Evolutionary conservation across 2,797 vertebrate genomes (phyloP).

Genomic region (Dendrocincla fuliginosa): DNA sequence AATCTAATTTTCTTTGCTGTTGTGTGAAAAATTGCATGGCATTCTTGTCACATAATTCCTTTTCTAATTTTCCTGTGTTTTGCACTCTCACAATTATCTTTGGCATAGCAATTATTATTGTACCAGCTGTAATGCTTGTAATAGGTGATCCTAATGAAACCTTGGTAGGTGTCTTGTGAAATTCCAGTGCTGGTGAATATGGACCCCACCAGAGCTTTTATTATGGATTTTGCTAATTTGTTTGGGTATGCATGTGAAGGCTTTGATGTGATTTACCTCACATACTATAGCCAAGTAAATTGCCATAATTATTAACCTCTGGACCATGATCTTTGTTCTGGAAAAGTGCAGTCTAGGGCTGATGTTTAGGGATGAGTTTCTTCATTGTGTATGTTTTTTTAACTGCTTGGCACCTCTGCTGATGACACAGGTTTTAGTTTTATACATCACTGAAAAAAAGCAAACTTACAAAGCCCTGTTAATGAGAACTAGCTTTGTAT

Average conservation of each 20-base stretch:
- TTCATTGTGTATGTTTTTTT: neutral
- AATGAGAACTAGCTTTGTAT: neutral
- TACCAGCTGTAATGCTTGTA: neutral
- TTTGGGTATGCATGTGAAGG: neutral
- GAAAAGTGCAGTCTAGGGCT: neutral
- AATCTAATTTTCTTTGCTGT: conserved; percentile 28
- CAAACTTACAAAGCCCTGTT: neutral
- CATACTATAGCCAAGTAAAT: neutral
- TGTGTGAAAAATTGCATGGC: neutral
- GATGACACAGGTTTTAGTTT: neutral
- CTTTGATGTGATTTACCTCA: neutral
- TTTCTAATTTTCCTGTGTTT: neutral
- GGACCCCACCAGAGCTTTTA: neutral
- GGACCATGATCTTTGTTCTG: neutral
- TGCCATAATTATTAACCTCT: neutral
- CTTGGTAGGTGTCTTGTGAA: neutral
- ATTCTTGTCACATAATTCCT: conserved; percentile 1
- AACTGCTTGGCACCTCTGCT: neutral
- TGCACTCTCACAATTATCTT: neutral
- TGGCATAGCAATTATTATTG: neutral
- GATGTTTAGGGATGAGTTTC: neutral
- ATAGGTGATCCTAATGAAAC: neutral
- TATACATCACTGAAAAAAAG: neutral
- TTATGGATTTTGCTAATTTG: neutral
- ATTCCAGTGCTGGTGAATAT: neutral